Conservation (phyloP, 2,113 vertebrate genomes). For the Seriola quinqueradiata region DNA sequence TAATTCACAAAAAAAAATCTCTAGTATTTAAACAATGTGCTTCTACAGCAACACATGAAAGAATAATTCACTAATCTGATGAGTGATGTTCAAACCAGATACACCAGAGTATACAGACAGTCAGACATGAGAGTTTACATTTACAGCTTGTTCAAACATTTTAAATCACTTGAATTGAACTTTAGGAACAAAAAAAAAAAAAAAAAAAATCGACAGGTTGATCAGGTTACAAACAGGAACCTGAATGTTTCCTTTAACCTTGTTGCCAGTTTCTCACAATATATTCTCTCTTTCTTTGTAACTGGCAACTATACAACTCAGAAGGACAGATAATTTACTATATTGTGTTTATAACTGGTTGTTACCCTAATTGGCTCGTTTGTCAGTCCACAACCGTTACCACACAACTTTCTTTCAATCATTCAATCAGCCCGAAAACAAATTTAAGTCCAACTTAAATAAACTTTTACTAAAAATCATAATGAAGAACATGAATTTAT, state of each 20-base stretch:
- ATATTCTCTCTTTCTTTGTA: neutral
- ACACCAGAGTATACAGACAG: neutral
- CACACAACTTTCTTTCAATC: neutral
- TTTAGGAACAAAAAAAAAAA: neutral
- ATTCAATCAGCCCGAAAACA: constrained; percentile 3
- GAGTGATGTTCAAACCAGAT: neutral
- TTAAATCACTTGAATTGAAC: neutral
- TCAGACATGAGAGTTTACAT: neutral
- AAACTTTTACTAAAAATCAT: constrained; percentile 52
- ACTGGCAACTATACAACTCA: neutral
- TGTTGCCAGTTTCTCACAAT: neutral
- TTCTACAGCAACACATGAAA: neutral
- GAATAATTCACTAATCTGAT: neutral
- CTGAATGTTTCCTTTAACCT: constrained; percentile 5
- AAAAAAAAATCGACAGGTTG: neutral
- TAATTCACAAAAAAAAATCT: too few relatives aligned
- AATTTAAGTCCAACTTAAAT: constrained; percentile 15
- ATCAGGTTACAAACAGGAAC: constrained; percentile 27
- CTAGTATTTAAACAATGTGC: neutral
- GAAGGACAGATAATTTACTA: neutral
- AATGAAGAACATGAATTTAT: constrained; percentile 25
- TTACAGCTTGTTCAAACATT: neutral
- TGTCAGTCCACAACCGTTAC: neutral
- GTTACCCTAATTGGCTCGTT: neutral
- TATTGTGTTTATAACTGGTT: neutral